phyloP scores from a whole-genome alignment of 2,888 invertebrate species.

The Pharmacophagus antenor region DNA sequence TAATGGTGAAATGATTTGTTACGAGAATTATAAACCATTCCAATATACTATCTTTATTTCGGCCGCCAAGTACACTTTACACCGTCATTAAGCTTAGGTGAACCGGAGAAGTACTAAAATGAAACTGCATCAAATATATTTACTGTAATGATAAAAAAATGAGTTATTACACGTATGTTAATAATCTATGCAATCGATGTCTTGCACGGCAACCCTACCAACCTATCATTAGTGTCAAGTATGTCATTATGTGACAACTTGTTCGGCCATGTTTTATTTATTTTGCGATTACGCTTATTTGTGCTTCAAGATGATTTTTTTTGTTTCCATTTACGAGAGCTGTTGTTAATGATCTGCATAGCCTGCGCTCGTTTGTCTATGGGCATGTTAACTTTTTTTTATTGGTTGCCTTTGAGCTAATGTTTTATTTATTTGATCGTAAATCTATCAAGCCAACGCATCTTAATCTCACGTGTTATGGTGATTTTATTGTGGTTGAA shows the following conservation, averaged over 20 bases:
- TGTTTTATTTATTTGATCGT: slow-evolving; percentile 10
- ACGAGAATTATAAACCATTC: too few species aligned
- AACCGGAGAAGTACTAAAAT: too few species aligned
- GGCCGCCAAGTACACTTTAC: too few species aligned
- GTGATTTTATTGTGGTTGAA: background rate
- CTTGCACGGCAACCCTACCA: slow-evolving; percentile 32
- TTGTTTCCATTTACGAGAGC: slow-evolving; percentile 40
- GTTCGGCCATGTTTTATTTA: slow-evolving; percentile 43
- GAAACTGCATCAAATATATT: background rate
- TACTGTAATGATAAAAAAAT: background rate
- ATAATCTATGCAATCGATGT: slow-evolving; percentile 8
- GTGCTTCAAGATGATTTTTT: slow-evolving; percentile 38
- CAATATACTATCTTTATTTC: too few species aligned
- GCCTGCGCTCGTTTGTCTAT: slow-evolving; percentile 10
- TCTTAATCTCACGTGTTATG: background rate
- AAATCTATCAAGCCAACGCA: slow-evolving; percentile 20
- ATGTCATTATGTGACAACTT: slow-evolving; percentile 54
- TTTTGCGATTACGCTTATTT: slow-evolving; percentile 42
- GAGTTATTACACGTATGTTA: slow-evolving; percentile 1
- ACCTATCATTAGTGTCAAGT: slow-evolving; percentile 59
- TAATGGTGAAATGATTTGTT: too few species aligned
- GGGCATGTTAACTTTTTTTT: slow-evolving; percentile 8
- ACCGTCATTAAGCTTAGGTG: too few species aligned
- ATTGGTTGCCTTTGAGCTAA: slow-evolving; percentile 10
- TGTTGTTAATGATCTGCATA: slow-evolving; percentile 30